Conservation (phyloP, 2,888 invertebrate species). For the Sisyra nigra region DNA sequence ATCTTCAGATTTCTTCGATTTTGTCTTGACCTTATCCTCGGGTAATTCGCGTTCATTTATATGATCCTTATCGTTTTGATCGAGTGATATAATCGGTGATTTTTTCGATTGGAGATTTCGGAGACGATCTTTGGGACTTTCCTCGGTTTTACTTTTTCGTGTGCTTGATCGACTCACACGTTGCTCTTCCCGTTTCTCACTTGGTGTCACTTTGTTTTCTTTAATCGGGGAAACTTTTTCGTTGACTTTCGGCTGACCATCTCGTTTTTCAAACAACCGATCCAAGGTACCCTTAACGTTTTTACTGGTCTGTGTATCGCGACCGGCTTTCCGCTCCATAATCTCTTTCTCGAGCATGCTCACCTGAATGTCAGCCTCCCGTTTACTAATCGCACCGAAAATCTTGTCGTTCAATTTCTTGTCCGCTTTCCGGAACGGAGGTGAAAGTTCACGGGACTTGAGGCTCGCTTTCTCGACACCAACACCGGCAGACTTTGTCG, state of each 20-base stretch:
- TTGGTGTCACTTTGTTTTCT: constrained; percentile 12
- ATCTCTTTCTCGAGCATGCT: constrained; percentile 27
- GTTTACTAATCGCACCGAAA: constrained; percentile 12
- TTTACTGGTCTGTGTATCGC: constrained; percentile 25
- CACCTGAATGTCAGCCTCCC: constrained; percentile 11
- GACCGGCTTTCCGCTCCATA: constrained; percentile 23
- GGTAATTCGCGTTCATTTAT: constrained; percentile 13
- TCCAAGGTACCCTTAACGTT: constrained; percentile 34
- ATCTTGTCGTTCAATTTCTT: constrained; percentile 32
- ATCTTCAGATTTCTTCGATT: constrained; percentile 8
- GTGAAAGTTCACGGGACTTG: constrained; percentile 40
- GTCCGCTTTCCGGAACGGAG: constrained; percentile 45
- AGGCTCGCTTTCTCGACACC: constrained; percentile 37
- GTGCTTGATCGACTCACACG: neutral
- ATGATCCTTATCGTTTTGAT: constrained; percentile 12
- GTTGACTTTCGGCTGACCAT: constrained; percentile 17
- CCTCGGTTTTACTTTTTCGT: constrained; percentile 4
- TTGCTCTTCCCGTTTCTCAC: constrained; percentile 2
- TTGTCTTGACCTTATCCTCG: constrained; percentile 3
- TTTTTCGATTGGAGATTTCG: constrained; percentile 9
- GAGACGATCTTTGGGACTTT: constrained; percentile 8
- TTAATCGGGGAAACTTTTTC: constrained; percentile 12
- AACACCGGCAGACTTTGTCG: constrained; percentile 27
- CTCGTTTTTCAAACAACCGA: constrained; percentile 36
- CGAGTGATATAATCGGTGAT: constrained; percentile 9